Evolutionary conservation across 2,797 vertebrate genomes (phyloP).

Genomic region (Anguilla megastoma): DNA sequence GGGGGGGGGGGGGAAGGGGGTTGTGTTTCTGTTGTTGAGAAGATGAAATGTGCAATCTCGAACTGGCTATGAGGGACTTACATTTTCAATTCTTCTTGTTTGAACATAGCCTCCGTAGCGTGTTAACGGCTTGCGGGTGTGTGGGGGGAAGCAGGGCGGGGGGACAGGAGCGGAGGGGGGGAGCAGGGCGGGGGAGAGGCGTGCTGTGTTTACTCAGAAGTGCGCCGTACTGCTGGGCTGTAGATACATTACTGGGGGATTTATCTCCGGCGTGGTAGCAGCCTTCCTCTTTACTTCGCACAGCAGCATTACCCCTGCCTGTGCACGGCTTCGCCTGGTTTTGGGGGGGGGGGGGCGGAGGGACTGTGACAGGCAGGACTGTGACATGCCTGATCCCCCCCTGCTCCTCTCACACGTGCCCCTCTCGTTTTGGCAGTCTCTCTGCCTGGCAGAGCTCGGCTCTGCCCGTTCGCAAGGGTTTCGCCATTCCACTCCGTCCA

Average conservation of each 20-base stretch:
- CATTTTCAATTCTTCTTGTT: not conserved
- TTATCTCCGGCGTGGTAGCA: not conserved
- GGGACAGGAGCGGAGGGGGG: no score
- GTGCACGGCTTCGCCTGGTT: not conserved
- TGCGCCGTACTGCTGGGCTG: not conserved
- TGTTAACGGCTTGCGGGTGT: not conserved
- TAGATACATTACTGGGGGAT: not conserved
- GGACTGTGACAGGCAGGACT: not conserved
- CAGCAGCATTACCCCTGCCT: constrained; percentile 48
- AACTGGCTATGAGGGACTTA: not conserved
- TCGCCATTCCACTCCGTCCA: not conserved
- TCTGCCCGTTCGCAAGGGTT: not conserved
- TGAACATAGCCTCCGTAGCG: not conserved
- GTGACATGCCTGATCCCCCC: constrained; percentile 11
- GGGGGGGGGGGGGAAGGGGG: not conserved
- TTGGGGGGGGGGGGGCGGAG: not conserved
- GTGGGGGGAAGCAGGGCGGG: no score
- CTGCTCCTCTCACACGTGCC: constrained; percentile 35
- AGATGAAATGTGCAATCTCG: not conserved
- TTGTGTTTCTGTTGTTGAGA: not conserved
- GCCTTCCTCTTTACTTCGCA: constrained; percentile 43
- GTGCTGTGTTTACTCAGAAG: constrained; percentile 4
- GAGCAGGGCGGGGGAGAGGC: not conserved
- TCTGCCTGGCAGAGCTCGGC: not conserved
- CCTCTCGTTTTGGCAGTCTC: not conserved